Evolutionary conservation across 2,113 vertebrate species (phyloP), one percentile per base, ranked within the genome.

Genomic region (Amblyopsis rosae): DNA sequence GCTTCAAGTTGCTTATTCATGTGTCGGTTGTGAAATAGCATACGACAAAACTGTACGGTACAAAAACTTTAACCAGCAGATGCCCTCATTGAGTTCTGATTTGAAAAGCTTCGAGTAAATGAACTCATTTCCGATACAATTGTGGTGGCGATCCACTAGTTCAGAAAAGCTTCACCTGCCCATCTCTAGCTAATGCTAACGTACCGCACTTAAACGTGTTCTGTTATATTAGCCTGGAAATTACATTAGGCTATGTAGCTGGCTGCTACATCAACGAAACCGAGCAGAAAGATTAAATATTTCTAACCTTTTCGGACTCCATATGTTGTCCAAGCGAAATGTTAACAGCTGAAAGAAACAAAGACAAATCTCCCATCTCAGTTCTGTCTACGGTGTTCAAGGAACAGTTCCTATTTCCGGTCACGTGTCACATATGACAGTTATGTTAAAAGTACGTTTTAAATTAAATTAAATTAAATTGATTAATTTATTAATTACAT

Each of bases 281-380:
- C 4, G 16, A 3, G 9, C 0, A 0, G 9, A 54, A 58, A 9
- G 2, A n/a, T 10, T 48, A 3, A 1, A 6, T 33, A 12, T 0
- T 1, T 82, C 79, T 45, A 35, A 93, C 92, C 88, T 91, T 90
- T 16, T 92, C 90, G 12, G 57, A 73, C 51, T 93, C 93, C 90
- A 93, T 91, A 11, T 69, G 84, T 78, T 87, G 86, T 6, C 85
- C 86, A 54, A 92, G 33, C 17, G 86, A 90, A 68, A 92, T 73
- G 64, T 73, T 92, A 6, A 63, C 72, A 83, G 89, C 92, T 3
- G 85, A 80, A 47, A 93, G 76, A 70, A 69, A 91, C 35, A 92
- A 56, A 13, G 87, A 75, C 69, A 93, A 46, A 16, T 87, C 86
- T 67, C 86, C 77, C 90, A 92, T 91, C 16, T 62, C 67, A 19